These are phyloP conservation scores for Tor tambroides DNA, from an alignment of 2,113 vertebrate genomes.

Conservation along the genomic window DNA sequence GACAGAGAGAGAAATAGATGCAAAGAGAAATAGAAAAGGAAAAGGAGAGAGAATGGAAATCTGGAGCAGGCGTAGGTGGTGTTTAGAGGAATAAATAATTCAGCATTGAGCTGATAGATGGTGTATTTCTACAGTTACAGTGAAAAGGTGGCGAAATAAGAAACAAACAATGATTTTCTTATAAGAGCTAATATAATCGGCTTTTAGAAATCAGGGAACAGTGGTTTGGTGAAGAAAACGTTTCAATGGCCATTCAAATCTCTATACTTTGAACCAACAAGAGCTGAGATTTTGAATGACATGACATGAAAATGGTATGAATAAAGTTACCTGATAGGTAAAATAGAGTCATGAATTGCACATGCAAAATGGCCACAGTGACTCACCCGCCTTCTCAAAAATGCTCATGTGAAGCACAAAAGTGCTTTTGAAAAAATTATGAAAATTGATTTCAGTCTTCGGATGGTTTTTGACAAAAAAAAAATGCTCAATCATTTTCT, in stretches of 20 bases:
- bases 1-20: conserved; percentile 49
- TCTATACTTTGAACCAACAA: neutral
- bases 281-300: conserved; percentile 13
- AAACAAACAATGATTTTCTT: conserved; percentile 26
- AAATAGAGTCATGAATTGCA: neutral
- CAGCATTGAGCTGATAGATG: conserved; percentile 68
- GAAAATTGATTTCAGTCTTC: conserved; percentile 65
- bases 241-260: neutral
- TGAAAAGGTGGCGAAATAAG: conserved; percentile 51
- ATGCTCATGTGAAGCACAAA: conserved; percentile 54
- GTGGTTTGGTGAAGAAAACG: neutral
- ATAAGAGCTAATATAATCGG: neutral
- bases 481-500: too few relatives aligned
- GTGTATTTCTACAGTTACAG: conserved; percentile 52
- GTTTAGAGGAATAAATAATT: conserved; percentile 75
- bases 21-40: conserved; percentile 61
- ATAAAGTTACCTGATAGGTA: conserved; percentile 11
- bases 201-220: neutral
- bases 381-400: conserved; percentile 40
- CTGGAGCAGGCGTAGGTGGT: conserved; percentile 75
- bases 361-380: conserved; percentile 13
- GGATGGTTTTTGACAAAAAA: conserved; percentile 26
- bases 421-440: conserved; percentile 63
- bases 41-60: conserved; percentile 67
- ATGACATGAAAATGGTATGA: neutral